Conservation (phyloP, 2,888 invertebrate genomes). For the Tribolium freemani region DNA sequence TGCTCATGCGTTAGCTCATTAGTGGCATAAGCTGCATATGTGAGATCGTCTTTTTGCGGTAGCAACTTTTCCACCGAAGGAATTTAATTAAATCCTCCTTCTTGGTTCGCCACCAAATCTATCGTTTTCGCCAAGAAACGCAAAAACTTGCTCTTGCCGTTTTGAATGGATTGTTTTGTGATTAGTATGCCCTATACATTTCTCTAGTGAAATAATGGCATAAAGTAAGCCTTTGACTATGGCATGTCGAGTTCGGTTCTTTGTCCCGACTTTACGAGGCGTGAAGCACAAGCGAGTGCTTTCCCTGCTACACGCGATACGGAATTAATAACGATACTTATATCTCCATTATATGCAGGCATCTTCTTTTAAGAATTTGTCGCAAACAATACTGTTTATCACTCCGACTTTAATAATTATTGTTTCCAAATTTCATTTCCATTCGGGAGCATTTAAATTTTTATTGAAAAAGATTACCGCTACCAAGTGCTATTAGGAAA, state of each 20-base stretch:
- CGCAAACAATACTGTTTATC: conserved; percentile 1
- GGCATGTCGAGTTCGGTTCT: conserved; percentile 57
- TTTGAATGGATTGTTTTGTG: conserved; percentile 40
- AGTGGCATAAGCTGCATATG: conserved; percentile 56
- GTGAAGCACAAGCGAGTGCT: conserved; percentile 58
- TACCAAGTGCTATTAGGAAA: conserved; percentile 21
- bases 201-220: conserved; percentile 52
- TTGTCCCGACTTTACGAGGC: conserved; percentile 60
- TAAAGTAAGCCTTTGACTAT: conserved; percentile 57
- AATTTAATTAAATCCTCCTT: conserved; percentile 20
- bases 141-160: conserved; percentile 8
- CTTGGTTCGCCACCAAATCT: conserved; percentile 27
- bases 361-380: conserved; percentile 53
- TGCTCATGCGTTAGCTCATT: conserved; percentile 61
- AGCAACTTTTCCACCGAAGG: conserved; percentile 9
- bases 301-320: conserved; percentile 53
- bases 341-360: conserved; percentile 59
- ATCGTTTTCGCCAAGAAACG: conserved; percentile 19
- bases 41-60: conserved; percentile 49
- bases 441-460: conserved; percentile 14
- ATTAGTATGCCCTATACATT: conserved; percentile 46
- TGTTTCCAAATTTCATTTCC: conserved; percentile 25
- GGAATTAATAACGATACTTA: conserved; percentile 61
- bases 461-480: conserved; percentile 25
- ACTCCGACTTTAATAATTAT: conserved; percentile 13